Evolutionary conservation across 2,113 vertebrate genomes (phyloP).

Genomic region (Condylura cristata): DNA sequence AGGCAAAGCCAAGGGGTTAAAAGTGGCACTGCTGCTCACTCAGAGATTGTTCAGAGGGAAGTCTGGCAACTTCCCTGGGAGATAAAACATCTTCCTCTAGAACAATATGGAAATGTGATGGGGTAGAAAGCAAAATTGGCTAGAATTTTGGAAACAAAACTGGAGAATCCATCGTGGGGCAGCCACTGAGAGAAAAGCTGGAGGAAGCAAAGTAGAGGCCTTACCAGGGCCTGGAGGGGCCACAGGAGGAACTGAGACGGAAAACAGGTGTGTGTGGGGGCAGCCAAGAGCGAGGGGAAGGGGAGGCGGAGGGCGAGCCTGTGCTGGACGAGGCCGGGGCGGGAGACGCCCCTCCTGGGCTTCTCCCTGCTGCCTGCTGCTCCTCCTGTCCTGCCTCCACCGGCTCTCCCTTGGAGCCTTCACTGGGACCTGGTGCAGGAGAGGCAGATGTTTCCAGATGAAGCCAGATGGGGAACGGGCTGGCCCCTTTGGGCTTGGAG

Average conservation of each 20-base stretch:
- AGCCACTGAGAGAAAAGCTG: background rate
- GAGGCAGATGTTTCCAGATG: constrained; percentile 74
- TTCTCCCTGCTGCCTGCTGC: background rate
- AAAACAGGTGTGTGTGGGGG: constrained; percentile 66
- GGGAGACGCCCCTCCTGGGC: background rate
- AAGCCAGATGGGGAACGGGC: constrained; percentile 54
- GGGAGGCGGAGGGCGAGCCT: constrained; percentile 1
- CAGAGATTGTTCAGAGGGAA: background rate
- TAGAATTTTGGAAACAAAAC: constrained; percentile 35
- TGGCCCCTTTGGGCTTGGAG: background rate
- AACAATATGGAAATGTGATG: background rate
- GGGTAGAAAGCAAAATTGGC: constrained; percentile 14
- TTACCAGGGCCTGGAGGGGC: background rate
- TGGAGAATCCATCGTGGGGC: constrained; percentile 47
- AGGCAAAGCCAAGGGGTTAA: background rate
- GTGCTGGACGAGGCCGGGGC: background rate
- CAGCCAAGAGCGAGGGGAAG: background rate
- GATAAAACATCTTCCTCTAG: background rate
- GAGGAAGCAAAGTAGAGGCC: constrained; percentile 32
- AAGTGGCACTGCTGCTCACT: background rate
- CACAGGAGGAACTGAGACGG: constrained; percentile 13
- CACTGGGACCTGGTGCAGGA: background rate
- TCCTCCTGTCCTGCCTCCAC: background rate
- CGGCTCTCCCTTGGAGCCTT: background rate
- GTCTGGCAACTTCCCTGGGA: background rate